Base-by-base conservation (phyloP, 1,140 invertebrate genomes). In the Drosophila trapezifrons region DNA sequence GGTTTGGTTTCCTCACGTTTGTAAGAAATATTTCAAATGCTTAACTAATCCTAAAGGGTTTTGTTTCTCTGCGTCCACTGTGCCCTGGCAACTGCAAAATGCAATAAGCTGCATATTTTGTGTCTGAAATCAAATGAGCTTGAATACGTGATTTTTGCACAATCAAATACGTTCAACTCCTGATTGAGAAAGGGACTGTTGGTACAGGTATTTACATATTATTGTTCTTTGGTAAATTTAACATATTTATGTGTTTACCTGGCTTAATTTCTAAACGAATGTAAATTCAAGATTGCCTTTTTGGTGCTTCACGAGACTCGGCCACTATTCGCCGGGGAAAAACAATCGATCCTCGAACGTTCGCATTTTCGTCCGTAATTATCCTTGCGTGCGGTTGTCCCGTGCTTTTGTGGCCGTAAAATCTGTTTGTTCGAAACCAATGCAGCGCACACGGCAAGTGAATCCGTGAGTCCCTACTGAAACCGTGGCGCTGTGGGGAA, bases 391-490 rank as follows among this genome's bases (percentile, higher is more conserved):
- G 65, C 65, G n/a, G 46, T 20, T 66, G 60, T 64, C 22, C 59
- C 20, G 25, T 27, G 42, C 65, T 47, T 43, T 43, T 25, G 65
- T 69, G 65, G 45, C 65, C 46, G 46, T 66, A 69, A 69, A 69
- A 69, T 69, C 60, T 69, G 65, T 69, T 69, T 69, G 65, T 65
- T 69, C 60, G 65, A 43, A 69, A 54, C 37, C 65, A 69, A 37
- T 69, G 65, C 62, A 69, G 47, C 37, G 60, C 15, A 69, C 60
- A 66, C 65, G 65, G 35, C 42, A 66, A 43, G 59, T 52, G 60
- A 42, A 22, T 62, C 25, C 46, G 1, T 22, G 63, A 22, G 18
- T 58, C 56, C 40, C 22, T 10, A 17, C 46, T 18, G 22, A 18
- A 59, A 15, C 15, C 43, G 37, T 35, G 27, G 29, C 17, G 18